These are phyloP conservation scores for Macrochelys suwanniensis DNA, from an alignment of 2,797 vertebrate genomes.

Conservation along the genomic window DNA sequence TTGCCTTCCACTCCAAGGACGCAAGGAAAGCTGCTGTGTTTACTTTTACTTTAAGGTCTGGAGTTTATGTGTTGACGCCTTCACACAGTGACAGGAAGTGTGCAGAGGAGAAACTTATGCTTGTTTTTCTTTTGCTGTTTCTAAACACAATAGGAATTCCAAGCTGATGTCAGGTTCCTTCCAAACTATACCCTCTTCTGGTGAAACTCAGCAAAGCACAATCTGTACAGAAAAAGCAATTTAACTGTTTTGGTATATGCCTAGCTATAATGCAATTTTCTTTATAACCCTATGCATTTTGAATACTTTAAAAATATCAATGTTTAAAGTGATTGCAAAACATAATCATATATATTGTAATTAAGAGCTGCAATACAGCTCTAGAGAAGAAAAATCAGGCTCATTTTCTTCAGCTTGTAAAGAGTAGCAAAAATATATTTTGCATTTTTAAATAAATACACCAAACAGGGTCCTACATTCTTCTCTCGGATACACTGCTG, in stretches of 20 bases:
- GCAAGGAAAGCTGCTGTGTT: slow-evolving; percentile 56
- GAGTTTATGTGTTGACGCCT: slow-evolving; percentile 55
- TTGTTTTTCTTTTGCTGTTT: slow-evolving; percentile 74
- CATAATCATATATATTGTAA: not conserved
- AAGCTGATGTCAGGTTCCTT: slow-evolving; percentile 77
- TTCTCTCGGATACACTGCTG: not conserved
- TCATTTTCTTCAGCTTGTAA: not conserved
- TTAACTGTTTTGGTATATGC: slow-evolving; percentile 5
- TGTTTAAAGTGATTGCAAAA: not conserved
- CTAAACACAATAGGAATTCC: slow-evolving; percentile 81
- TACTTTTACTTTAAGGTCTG: slow-evolving; percentile 54
- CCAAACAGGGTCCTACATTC: not conserved
- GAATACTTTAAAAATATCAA: not conserved
- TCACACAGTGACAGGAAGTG: slow-evolving; percentile 46
- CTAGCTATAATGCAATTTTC: not conserved
- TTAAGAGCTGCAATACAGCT: not conserved
- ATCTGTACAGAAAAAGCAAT: not conserved
- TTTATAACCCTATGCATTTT: not conserved
- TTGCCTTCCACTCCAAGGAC: slow-evolving; percentile 40
- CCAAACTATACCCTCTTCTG: slow-evolving; percentile 84
- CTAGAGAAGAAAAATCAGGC: not conserved
- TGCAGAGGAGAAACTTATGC: slow-evolving; percentile 79
- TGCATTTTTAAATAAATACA: not conserved
- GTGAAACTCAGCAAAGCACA: slow-evolving; percentile 78
- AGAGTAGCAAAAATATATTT: not conserved